Base-by-base conservation (phyloP, 2,888 invertebrate species). In the Pandemis corylana region DNA sequence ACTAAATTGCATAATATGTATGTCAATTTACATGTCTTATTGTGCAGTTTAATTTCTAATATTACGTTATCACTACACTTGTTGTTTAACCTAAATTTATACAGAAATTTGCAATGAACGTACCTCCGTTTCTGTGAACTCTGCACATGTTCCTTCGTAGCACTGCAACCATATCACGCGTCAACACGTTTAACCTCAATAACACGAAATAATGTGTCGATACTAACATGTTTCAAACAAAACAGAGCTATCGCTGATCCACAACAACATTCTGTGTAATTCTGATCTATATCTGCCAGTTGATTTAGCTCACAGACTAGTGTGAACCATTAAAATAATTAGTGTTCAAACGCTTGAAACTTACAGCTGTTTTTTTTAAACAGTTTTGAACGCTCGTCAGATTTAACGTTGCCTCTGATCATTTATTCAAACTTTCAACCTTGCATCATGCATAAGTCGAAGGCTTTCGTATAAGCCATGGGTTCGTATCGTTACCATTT, bases 101-200 rank as follows among this genome's bases (percentile, higher is more conserved):
- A 46, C 0, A 53, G 15, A 15, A 65, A 49, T 9, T 46, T 46
- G 70, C 64, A 53, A 36, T 20, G 6, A 64, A 10, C 9, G 10
- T 20, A 20, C 12, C 28, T 5, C 59, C 12, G 12, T 28, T 28
- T 28, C 20, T 59, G 59, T 10, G n/a, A 42, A 28, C 28, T 41
- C 44, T 28, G 42, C 68, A 69, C 20, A 13, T 15, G 64, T 64
- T 73, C 9, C 51, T 46, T 75, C 61, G 10, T 41, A 66, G 53
- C 46, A 44, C 56, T 71, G 67, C 67, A 70, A 46, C 46, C 36
- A 41, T 20, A 56, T 74, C 66, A 42, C 70, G 70, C 63, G 71
- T 71, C 75, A 71, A 46, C 75, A 75, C 71, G 75, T 75, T 75
- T 75, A 75, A 63, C 75, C 75, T 67, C 62, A 71, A 75, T 75